phyloP scores from a whole-genome alignment of 2,797 vertebrate species.

The Netta rufina region DNA sequence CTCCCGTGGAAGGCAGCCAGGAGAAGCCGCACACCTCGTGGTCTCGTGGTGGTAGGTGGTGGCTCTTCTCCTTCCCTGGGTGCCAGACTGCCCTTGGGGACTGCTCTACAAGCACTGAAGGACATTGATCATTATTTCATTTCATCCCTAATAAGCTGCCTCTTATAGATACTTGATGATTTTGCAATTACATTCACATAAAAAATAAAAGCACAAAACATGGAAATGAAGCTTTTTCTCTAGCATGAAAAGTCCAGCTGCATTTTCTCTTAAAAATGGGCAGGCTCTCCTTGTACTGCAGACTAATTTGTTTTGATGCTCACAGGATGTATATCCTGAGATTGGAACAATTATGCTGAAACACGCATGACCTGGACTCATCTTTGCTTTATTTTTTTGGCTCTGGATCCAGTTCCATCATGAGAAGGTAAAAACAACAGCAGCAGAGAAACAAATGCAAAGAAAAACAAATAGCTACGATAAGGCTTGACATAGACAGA shows the following conservation, averaged over 20 bases:
- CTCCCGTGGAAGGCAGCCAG: background rate
- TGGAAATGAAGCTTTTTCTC: background rate
- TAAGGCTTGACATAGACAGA: constrained; percentile 12
- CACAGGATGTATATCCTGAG: constrained; percentile 42
- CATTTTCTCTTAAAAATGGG: constrained; percentile 21
- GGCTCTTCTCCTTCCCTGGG: background rate
- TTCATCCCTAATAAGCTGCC: background rate
- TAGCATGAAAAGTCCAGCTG: constrained; percentile 9
- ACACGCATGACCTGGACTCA: background rate
- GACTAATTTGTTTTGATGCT: constrained; percentile 59
- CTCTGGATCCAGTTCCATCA: background rate
- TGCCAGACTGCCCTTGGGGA: background rate
- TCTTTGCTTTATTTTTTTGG: constrained; percentile 27
- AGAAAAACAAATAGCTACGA: background rate
- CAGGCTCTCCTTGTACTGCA: background rate
- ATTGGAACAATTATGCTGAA: constrained; percentile 37
- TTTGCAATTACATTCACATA: background rate
- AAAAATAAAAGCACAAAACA: background rate
- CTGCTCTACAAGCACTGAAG: background rate
- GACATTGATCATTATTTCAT: background rate
- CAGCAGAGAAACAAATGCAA: background rate
- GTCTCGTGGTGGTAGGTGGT: background rate
- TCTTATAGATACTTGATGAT: background rate
- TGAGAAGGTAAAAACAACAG: constrained; percentile 22
- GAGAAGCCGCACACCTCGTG: rapidly evolving